Evolutionary conservation across 2,888 invertebrate genomes (phyloP).

Genomic region (Dryobotodes eremita): DNA sequence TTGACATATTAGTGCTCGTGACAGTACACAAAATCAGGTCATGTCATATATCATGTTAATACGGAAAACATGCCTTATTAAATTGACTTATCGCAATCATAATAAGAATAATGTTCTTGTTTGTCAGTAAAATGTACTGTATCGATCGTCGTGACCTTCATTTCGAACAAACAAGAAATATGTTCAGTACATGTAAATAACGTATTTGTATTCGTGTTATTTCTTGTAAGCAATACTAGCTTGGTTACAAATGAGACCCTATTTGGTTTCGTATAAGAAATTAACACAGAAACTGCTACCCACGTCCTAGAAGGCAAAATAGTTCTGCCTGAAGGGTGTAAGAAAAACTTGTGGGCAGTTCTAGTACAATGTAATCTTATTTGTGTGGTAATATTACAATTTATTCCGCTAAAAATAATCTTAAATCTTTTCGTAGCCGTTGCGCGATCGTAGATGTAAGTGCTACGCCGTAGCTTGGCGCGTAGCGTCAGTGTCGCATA

Average conservation of each 20-base stretch:
- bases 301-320: not conserved
- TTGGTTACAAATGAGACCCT: conserved; percentile 25
- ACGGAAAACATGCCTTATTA: conserved; percentile 11
- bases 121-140: conserved; percentile 42
- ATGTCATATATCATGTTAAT: not conserved
- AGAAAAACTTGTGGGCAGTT: not conserved
- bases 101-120: conserved; percentile 43
- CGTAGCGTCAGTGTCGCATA: too few species aligned
- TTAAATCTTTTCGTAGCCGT: too few species aligned
- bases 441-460: too few species aligned
- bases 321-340: not conserved
- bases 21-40: conserved; percentile 1
- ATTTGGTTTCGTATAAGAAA: conserved; percentile 18
- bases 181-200: conserved; percentile 47
- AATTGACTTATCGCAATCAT: conserved; percentile 47
- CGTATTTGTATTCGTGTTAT: conserved; percentile 45
- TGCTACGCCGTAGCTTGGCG: not conserved
- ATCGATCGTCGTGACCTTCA: conserved; percentile 58
- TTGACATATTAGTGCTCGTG: too few species aligned
- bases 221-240: conserved; percentile 14
- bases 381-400: not conserved
- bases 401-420: too few species aligned
- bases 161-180: conserved; percentile 40
- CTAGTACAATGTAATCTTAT: not conserved
- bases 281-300: conserved; percentile 19